phyloP scores from a whole-genome alignment of 2,888 invertebrate species.

The Dynastes grantii region DNA sequence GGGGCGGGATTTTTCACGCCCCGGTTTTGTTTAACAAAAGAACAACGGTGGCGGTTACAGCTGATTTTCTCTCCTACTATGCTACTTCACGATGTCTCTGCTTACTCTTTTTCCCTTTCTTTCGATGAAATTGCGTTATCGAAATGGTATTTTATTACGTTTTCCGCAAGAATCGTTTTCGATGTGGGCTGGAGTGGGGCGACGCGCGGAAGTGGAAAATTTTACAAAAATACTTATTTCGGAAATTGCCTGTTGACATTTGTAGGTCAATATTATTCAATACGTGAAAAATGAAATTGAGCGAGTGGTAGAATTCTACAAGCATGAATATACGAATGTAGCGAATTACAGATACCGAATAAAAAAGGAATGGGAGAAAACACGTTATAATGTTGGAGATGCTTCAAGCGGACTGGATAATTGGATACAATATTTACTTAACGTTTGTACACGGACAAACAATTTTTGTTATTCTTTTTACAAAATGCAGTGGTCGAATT shows the following conservation, averaged over 20 bases:
- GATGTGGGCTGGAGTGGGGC: no score
- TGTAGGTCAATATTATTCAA: slow-evolving; percentile 24
- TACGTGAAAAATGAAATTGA: slow-evolving; percentile 4
- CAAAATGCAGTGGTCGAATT: no score
- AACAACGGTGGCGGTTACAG: background rate
- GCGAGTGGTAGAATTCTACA: no score
- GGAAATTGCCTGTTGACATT: slow-evolving; percentile 32
- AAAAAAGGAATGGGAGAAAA: no score
- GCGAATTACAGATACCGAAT: no score
- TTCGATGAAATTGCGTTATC: slow-evolving; percentile 26
- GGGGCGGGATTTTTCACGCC: background rate
- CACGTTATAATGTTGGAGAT: no score
- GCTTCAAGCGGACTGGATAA: no score
- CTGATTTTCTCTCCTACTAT: background rate
- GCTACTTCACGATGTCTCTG: background rate
- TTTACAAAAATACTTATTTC: slow-evolving; percentile 11
- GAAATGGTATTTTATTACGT: slow-evolving; percentile 26
- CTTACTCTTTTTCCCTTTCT: background rate
- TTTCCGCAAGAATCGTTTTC: background rate
- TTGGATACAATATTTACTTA: no score
- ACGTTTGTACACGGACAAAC: no score
- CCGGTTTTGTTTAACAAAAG: slow-evolving; percentile 10
- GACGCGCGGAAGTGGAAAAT: slow-evolving; percentile 1
- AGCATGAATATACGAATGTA: no score
- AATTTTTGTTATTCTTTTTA: no score